A percentile compares a stretch with the other conserved stretches of the same genome.
phyloP scores from a whole-genome alignment of 2,888 invertebrate genomes.

The Gymnosoma rotundatum region DNA sequence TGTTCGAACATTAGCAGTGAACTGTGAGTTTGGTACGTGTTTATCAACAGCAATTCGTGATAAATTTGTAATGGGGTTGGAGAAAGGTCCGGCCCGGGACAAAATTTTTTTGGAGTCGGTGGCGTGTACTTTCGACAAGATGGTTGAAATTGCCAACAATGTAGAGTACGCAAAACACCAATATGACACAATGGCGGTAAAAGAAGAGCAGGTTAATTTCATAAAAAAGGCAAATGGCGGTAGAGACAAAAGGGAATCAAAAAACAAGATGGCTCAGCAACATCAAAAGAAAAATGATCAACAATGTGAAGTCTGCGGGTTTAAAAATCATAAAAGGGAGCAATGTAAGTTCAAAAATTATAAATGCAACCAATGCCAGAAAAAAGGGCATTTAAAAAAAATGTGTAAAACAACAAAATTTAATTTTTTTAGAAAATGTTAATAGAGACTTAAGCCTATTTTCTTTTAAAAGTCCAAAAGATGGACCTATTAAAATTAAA shows the following conservation, averaged over 20 bases:
- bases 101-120: constrained; percentile 67
- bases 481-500: constrained; percentile 43
- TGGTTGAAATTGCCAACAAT: constrained; percentile 59
- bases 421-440: constrained; percentile 45
- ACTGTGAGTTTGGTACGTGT: constrained; percentile 53
- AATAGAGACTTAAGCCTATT: constrained; percentile 53
- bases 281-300: neutral
- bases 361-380: constrained; percentile 56
- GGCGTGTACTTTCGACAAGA: constrained; percentile 43
- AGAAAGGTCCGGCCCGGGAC: constrained; percentile 62
- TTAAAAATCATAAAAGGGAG: constrained; percentile 57
- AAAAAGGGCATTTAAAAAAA: constrained; percentile 66
- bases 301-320: constrained; percentile 49
- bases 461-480: constrained; percentile 35
- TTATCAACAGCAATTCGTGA: constrained; percentile 51
- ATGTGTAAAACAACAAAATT: constrained; percentile 51
- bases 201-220: constrained; percentile 34
- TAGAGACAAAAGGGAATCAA: constrained; percentile 7
- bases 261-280: neutral
- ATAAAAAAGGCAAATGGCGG: constrained; percentile 21
- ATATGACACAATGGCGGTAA: constrained; percentile 46
- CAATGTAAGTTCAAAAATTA: constrained; percentile 59
- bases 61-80: constrained; percentile 64
- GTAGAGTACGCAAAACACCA: constrained; percentile 59
- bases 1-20: too few relatives aligned